Percentiles rank a stretch among this genome's conserved stretches.
These are phyloP conservation scores for Latrodectus hesperus DNA, from an alignment of 2,888 invertebrate species.

Conservation along the genomic window DNA sequence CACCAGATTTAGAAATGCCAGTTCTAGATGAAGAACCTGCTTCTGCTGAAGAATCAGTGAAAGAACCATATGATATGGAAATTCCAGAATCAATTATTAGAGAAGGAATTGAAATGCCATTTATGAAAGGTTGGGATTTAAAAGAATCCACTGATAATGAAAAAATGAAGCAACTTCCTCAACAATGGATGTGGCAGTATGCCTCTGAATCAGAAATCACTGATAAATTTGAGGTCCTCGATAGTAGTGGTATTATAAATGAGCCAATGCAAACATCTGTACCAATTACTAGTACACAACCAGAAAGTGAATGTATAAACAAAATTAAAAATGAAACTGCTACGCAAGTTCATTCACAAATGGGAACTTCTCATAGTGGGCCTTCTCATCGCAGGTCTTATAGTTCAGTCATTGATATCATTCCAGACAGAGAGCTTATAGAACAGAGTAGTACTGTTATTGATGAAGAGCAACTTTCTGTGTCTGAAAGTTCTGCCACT, in stretches of 20 bases:
- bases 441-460: constrained; percentile 41
- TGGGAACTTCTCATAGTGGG: constrained; percentile 33
- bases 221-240: constrained; percentile 48
- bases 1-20: constrained; percentile 80
- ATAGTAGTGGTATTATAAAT: constrained; percentile 8
- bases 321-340: constrained; percentile 25
- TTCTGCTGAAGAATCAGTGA: constrained; percentile 50
- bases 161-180: constrained; percentile 58
- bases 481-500: constrained; percentile 70
- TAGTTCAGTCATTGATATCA: constrained; percentile 58
- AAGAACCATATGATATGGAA: constrained; percentile 74
- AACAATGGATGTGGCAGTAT: constrained; percentile 61
- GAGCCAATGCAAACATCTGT: background rate
- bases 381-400: constrained; percentile 49
- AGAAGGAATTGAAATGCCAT: constrained; percentile 69
- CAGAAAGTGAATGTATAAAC: constrained; percentile 7
- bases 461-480: constrained; percentile 70
- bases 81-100: constrained; percentile 72
- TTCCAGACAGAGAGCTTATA: constrained; percentile 38
- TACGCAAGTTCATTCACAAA: constrained; percentile 14
- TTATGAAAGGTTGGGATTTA: constrained; percentile 69
- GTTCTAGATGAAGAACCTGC: constrained; percentile 76
- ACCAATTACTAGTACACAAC: background rate
- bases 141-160: constrained; percentile 67
- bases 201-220: constrained; percentile 52